Percentiles rank a stretch among this genome's conserved stretches.
These are phyloP conservation scores for Mormyrops attenuatus DNA, from an alignment of 2,797 vertebrate genomes.

Conservation along the genomic window DNA sequence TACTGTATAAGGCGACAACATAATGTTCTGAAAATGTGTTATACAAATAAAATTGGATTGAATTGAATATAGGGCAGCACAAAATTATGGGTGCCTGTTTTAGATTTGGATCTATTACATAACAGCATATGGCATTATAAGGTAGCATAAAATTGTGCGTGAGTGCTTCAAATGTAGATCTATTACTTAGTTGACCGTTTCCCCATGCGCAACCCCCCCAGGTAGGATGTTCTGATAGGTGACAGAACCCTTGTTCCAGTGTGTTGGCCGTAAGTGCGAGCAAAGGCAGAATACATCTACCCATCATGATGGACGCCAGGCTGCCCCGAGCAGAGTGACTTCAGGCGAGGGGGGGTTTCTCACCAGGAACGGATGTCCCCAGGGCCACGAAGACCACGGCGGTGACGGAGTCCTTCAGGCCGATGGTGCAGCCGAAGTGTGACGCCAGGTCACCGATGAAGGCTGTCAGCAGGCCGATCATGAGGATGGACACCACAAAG, in stretches of 20 bases:
- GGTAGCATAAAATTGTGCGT: background rate
- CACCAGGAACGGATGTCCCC: slow-evolving; percentile 93
- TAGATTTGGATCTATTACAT: background rate
- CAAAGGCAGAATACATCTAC: background rate
- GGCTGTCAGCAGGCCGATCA: slow-evolving; percentile 88
- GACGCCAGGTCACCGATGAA: slow-evolving; percentile 93
- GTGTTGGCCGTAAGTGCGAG: background rate
- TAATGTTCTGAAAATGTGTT: background rate
- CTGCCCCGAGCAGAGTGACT: background rate
- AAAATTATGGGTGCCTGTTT: background rate
- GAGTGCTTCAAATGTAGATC: background rate
- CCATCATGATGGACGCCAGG: background rate
- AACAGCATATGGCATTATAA: background rate
- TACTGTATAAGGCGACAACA: background rate
- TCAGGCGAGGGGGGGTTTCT: slow-evolving; percentile 5
- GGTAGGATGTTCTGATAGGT: background rate
- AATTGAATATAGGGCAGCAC: background rate
- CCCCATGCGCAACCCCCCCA: background rate
- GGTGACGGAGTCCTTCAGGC: slow-evolving; percentile 93
- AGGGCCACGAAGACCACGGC: slow-evolving; percentile 92
- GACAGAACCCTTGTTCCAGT: background rate
- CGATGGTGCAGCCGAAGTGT: slow-evolving; percentile 93
- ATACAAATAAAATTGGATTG: too few species aligned
- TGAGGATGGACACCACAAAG: slow-evolving; percentile 83
- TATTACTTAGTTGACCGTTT: background rate